A percentile compares a stretch with the other conserved stretches of the same genome.
phyloP scores from a whole-genome alignment of 2,113 vertebrate genomes.

The Pycnonotus jocosus region DNA sequence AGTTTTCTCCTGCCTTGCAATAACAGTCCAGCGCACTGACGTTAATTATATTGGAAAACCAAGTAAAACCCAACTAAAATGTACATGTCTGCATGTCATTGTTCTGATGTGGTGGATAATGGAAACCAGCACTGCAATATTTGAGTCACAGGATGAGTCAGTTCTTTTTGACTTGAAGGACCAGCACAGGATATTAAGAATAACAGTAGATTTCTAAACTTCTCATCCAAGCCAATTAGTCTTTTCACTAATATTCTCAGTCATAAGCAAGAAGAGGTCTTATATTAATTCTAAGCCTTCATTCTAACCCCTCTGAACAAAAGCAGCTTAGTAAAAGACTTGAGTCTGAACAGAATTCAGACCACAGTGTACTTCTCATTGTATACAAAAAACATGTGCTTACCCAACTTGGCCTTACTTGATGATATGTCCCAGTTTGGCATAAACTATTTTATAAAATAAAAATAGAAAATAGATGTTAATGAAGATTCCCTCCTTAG shows the following conservation, averaged over 20 bases:
- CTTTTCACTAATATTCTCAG: neutral
- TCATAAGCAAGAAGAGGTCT: neutral
- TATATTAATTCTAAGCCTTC: neutral
- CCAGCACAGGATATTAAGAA: neutral
- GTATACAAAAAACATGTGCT: constrained; percentile 6
- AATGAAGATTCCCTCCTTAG: neutral
- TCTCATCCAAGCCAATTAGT: neutral
- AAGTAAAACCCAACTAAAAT: neutral
- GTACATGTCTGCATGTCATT: neutral
- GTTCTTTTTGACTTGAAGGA: neutral
- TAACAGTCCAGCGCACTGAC: neutral
- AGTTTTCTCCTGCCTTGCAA: neutral
- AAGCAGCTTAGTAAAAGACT: neutral
- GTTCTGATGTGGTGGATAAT: neutral
- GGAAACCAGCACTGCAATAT: neutral
- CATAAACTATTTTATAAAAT: neutral
- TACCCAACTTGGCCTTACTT: constrained; percentile 9
- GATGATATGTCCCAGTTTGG: constrained; percentile 17
- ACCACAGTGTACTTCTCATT: neutral
- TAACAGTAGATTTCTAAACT: neutral
- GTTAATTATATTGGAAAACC: neutral
- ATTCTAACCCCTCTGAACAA: neutral
- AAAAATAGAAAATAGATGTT: neutral
- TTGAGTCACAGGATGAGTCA: neutral
- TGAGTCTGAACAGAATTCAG: neutral